A percentile compares a stretch with the other conserved stretches of the same genome.
These are phyloP conservation scores for Metridium senile DNA, from an alignment of 92 coral and sea anemone species.

Conservation along the genomic window DNA sequence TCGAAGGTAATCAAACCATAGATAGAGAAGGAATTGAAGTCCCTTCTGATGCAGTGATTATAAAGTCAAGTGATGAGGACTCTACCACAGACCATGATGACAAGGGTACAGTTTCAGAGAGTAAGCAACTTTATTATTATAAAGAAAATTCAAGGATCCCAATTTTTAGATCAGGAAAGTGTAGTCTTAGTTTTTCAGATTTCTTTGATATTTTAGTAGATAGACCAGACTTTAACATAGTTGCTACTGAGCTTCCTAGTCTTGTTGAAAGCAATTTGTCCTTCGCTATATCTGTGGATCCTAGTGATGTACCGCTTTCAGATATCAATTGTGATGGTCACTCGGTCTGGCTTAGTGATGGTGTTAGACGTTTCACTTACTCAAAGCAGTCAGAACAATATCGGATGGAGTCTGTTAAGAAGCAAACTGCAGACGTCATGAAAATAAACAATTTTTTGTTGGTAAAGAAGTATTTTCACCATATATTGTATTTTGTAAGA, in stretches of 20 bases:
- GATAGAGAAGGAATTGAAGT: no score
- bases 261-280: constrained; percentile 37
- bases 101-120: not conserved
- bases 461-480: constrained; percentile 34
- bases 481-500: constrained; percentile 25
- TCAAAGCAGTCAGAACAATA: not conserved
- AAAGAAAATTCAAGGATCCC: constrained; percentile 5
- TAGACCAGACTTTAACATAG: constrained; percentile 16
- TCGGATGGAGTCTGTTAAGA: not conserved
- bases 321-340: constrained; percentile 49
- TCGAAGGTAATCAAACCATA: no score
- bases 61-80: no score
- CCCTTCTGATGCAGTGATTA: no score
- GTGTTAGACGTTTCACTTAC: constrained; percentile 36
- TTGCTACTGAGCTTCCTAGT: constrained; percentile 36
- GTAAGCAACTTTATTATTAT: not conserved
- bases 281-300: constrained; percentile 30
- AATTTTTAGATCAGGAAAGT: constrained; percentile 37
- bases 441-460: constrained; percentile 2
- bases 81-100: not conserved
- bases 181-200: constrained; percentile 19
- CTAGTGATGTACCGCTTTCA: constrained; percentile 37
- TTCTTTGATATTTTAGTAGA: constrained; percentile 35
- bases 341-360: constrained; percentile 37
- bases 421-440: constrained; percentile 6